These are phyloP conservation scores for Linnaemya tessellans DNA, from an alignment of 2,888 invertebrate genomes.

Conservation along the genomic window DNA sequence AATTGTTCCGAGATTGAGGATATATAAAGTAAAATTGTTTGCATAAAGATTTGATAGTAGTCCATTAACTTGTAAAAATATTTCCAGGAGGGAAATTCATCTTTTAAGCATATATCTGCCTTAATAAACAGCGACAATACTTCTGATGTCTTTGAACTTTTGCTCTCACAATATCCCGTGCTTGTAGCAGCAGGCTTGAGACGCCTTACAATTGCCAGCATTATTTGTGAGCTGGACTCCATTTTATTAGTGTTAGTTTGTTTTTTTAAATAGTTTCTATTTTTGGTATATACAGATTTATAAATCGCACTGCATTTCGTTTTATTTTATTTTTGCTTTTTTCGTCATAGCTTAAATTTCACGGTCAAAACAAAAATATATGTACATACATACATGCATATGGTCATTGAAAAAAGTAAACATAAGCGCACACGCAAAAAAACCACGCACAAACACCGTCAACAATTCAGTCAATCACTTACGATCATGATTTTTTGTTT, in stretches of 20 bases:
- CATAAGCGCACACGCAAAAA: constrained; percentile 10
- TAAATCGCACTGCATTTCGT: constrained; percentile 40
- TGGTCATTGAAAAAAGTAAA: background rate
- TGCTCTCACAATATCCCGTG: constrained; percentile 17
- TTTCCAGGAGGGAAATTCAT: constrained; percentile 65
- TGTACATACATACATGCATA: background rate
- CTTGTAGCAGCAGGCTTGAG: background rate
- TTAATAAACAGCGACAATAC: constrained; percentile 46
- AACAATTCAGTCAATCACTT: constrained; percentile 21
- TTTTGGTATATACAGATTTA: constrained; percentile 20
- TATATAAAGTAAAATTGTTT: constrained; percentile 62
- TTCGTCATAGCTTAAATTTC: constrained; percentile 58
- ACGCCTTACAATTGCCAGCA: constrained; percentile 3
- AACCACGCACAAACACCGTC: constrained; percentile 30
- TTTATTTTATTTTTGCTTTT: constrained; percentile 45
- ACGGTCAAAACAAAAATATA: constrained; percentile 59
- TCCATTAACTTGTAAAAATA: constrained; percentile 63
- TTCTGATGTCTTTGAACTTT: background rate
- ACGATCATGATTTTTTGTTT: constrained; percentile 29
- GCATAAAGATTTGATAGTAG: constrained; percentile 52
- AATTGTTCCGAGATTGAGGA: constrained; percentile 64
- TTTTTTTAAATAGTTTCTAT: constrained; percentile 16
- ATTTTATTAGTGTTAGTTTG: constrained; percentile 35
- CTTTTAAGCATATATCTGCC: constrained; percentile 53
- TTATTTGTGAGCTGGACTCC: constrained; percentile 48